Evolutionary conservation across 2,113 vertebrate genomes (phyloP).

Genomic region (Phycodurus eques): DNA sequence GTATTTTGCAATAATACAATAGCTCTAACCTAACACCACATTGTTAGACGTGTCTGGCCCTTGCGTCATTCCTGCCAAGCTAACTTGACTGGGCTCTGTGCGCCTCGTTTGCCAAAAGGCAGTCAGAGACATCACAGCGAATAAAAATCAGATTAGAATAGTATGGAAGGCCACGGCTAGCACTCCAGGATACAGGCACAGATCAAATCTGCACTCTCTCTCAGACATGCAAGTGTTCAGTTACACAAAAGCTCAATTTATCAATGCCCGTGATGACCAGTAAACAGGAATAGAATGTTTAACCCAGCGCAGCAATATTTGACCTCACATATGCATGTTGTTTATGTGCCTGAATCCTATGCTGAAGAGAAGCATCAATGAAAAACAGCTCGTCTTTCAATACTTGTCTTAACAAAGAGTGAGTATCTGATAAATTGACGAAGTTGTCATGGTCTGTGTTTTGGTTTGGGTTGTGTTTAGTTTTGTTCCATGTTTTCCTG

Average conservation of each 20-base stretch:
- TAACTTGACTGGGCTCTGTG: slow-evolving; percentile 20
- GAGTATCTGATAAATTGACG: slow-evolving; percentile 11
- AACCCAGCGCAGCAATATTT: slow-evolving; percentile 11
- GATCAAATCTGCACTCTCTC: slow-evolving; percentile 1
- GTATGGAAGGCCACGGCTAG: slow-evolving; percentile 16
- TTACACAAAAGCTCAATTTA: background rate
- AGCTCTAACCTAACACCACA: background rate
- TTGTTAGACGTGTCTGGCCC: slow-evolving; percentile 4
- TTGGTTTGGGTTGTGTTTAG: too few relatives aligned
- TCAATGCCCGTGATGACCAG: background rate
- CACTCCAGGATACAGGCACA: slow-evolving; percentile 8
- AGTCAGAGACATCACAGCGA: slow-evolving; percentile 33
- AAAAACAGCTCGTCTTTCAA: background rate
- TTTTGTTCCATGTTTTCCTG: too few relatives aligned
- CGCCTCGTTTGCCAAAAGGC: slow-evolving; percentile 31
- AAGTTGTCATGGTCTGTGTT: too few relatives aligned
- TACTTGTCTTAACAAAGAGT: slow-evolving; percentile 16
- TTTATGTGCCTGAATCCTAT: slow-evolving; percentile 15
- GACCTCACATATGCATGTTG: slow-evolving; percentile 16
- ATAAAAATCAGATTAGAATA: slow-evolving; percentile 32
- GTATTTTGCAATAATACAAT: too few relatives aligned
- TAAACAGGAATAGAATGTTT: slow-evolving; percentile 4
- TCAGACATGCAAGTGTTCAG: background rate
- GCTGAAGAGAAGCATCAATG: slow-evolving; percentile 4
- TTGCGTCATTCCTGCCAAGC: background rate